These are phyloP conservation scores for Lepidurus packardi DNA, from an alignment of 1,140 invertebrate species.

Conservation along the genomic window DNA sequence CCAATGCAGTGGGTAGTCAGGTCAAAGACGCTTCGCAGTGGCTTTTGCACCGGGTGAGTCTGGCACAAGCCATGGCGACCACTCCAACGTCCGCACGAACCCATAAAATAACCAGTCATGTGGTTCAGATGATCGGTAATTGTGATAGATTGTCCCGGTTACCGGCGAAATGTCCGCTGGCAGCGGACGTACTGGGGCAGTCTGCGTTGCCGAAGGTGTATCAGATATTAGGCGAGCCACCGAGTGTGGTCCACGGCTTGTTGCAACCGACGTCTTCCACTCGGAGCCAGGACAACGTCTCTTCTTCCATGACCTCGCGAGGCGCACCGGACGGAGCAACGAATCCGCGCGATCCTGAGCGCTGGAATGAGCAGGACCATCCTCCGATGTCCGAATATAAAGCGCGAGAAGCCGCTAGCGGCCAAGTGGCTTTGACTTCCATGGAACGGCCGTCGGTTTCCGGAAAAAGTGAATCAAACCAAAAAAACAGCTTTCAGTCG, in stretches of 20 bases:
- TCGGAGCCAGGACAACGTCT: background rate
- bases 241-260: constrained; percentile 33
- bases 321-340: constrained; percentile 34
- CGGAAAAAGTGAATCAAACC: background rate
- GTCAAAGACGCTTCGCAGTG: background rate
- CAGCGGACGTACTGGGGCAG: background rate
- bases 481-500: background rate
- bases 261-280: constrained; percentile 13
- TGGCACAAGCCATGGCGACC: background rate
- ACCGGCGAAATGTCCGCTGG: background rate
- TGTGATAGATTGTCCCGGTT: background rate
- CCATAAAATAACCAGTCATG: background rate
- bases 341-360: constrained; percentile 30
- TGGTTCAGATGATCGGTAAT: background rate
- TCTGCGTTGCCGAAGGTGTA: constrained; percentile 26
- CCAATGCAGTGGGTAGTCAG: background rate
- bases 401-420: background rate
- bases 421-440: background rate
- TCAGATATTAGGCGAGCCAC: constrained; percentile 31
- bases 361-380: background rate
- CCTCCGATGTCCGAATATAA: background rate
- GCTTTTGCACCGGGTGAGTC: background rate
- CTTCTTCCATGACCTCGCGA: constrained; percentile 16
- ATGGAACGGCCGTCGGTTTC: background rate
- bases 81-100: background rate